phyloP scores from a whole-genome alignment of 35 echinoderm and acorn worm genomes.

The Holothuria glaberrima region DNA sequence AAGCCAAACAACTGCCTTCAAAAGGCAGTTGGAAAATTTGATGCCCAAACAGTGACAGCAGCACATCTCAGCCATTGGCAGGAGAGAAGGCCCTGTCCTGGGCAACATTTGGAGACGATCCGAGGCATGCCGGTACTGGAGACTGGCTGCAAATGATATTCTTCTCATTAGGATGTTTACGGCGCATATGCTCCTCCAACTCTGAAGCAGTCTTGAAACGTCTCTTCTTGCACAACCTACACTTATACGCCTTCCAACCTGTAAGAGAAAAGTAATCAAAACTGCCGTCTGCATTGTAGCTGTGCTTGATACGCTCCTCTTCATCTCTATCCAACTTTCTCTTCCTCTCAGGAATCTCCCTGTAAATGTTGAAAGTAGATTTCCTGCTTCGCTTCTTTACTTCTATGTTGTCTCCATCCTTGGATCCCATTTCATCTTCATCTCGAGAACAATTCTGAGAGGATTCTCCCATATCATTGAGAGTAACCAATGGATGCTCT shows the following conservation, averaged over 20 bases:
- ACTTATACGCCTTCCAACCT: conserved; percentile 99
- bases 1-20: conserved; percentile 59
- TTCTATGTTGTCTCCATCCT: conserved; percentile 61
- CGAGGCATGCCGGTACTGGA: conserved; percentile 14
- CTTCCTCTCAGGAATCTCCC: conserved; percentile 95
- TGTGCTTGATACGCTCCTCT: conserved; percentile 96
- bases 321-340: conserved; percentile 90
- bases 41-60: conserved; percentile 30
- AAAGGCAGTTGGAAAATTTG: conserved; percentile 53
- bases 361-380: conserved; percentile 95
- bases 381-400: conserved; percentile 82
- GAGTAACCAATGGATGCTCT: conserved; percentile 55
- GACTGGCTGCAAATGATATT: conserved; percentile 5
- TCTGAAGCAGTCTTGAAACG: conserved; percentile 96
- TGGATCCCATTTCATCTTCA: conserved; percentile 55
- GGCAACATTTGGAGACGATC: background rate
- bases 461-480: conserved; percentile 54
- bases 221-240: conserved; percentile 94
- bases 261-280: conserved; percentile 99
- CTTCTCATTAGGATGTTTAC: conserved; percentile 72
- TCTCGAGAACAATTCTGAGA: conserved; percentile 60
- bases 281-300: conserved; percentile 98
- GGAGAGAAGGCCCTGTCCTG: conserved; percentile 48
- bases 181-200: conserved; percentile 90
- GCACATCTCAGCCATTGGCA: conserved; percentile 53